Conservation (phyloP, 2,888 invertebrate species). For the Agrochola lychnidis region DNA sequence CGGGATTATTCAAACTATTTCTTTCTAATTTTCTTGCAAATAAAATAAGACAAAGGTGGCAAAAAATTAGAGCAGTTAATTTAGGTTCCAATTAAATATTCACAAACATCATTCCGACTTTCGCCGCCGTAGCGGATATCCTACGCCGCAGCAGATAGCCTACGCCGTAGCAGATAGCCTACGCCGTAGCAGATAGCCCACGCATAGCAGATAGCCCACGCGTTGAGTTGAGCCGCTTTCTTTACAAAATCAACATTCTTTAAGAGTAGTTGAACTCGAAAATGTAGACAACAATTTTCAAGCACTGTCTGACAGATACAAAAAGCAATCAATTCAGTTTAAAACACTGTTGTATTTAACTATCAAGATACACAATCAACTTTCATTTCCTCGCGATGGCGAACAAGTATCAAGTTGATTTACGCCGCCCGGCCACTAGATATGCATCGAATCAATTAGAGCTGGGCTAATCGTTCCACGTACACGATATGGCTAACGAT, state of each 20-base stretch:
- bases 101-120: not conserved
- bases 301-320: not conserved
- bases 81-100: not conserved
- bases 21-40: not conserved
- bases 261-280: not conserved
- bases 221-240: not conserved
- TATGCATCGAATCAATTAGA: slow-evolving; percentile 77
- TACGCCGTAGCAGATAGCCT: not conserved
- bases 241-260: not conserved
- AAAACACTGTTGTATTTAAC: slow-evolving; percentile 31
- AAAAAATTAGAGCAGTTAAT: not conserved
- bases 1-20: not conserved
- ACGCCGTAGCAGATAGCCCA: not conserved
- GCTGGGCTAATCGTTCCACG: slow-evolving; percentile 67
- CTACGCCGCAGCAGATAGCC: no score
- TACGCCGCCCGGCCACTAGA: slow-evolving; percentile 65
- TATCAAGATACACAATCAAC: slow-evolving; percentile 50
- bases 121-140: not conserved
- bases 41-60: not conserved
- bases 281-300: not conserved
- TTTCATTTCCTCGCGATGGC: slow-evolving; percentile 48
- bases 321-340: not conserved
- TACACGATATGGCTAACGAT: slow-evolving; percentile 55
- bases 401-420: slow-evolving; percentile 65
- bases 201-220: not conserved